A percentile compares a stretch with the other conserved stretches of the same genome.
Evolutionary conservation across 2,113 vertebrate genomes (phyloP).

Genomic region (Nannobrachium achirus): DNA sequence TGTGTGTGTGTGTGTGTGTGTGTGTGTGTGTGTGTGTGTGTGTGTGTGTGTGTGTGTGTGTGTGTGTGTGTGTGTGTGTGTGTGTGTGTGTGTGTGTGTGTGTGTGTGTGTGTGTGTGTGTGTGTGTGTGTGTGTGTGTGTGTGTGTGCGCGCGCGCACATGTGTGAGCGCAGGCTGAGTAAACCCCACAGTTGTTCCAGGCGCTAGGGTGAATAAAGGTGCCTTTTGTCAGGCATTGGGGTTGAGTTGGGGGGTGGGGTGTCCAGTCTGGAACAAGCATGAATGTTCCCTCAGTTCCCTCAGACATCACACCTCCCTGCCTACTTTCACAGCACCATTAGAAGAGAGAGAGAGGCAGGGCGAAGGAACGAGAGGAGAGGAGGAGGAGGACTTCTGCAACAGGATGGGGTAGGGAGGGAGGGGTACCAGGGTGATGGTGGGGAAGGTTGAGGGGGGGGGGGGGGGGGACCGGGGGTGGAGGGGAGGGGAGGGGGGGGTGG

Average conservation of each 20-base stretch:
- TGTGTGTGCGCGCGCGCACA: slow-evolving; percentile 19
- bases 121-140: slow-evolving; percentile 6
- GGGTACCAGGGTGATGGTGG: slow-evolving; percentile 76
- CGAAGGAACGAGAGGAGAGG: slow-evolving; percentile 41
- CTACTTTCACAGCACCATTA: slow-evolving; percentile 80
- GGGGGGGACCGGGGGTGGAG: slow-evolving; percentile 52
- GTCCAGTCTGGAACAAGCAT: slow-evolving; percentile 82
- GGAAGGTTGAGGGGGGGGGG: slow-evolving; percentile 77
- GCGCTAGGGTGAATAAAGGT: slow-evolving; percentile 88
- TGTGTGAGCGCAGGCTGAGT: slow-evolving; percentile 65
- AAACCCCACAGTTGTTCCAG: slow-evolving; percentile 69
- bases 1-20: no score
- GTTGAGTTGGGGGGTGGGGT: slow-evolving; percentile 62
- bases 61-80: no score
- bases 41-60: not conserved
- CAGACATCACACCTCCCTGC: slow-evolving; percentile 83
- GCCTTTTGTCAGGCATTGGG: slow-evolving; percentile 90
- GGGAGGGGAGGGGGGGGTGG: slow-evolving; percentile 85
- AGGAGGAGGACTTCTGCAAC: slow-evolving; percentile 62
- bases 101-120: no score
- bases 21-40: no score
- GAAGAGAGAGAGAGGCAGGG: slow-evolving; percentile 71
- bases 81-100: no score
- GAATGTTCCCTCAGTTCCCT: slow-evolving; percentile 91
- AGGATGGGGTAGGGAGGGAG: slow-evolving; percentile 49